Base-by-base conservation (phyloP, 2,113 vertebrate genomes). In the Hydrolagus affinis region DNA sequence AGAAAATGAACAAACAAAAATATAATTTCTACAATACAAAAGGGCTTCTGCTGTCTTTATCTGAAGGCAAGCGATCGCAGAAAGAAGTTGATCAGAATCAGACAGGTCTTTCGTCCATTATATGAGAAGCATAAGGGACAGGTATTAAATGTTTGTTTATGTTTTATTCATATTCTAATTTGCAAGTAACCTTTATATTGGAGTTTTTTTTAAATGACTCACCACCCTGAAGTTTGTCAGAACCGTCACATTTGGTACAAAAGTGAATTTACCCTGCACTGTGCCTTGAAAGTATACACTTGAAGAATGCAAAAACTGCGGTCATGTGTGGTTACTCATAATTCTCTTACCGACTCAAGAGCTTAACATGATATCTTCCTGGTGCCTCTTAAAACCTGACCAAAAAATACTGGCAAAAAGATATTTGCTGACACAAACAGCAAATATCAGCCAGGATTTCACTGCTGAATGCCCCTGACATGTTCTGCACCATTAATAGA, bases 131-230 rank as follows among this genome's bases (percentile, higher is more conserved):
- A 66, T 60, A 83, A 15, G 62, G 78, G 78, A 83, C 78, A 83
- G 32, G 28, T 8, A 30, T 14, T 83, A 10, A 25, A 11, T 83
- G 78, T 83, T 83, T 83, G 62, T 66, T 66, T 66, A 83, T 83
- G 60, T 83, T 68, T 83, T 66, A 83, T 83, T 83, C 62, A 83
- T 83, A 83, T 32, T 32, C 62, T 83, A 19, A 83, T 83, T 83
- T 83, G 78, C 78, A 83, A 83, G 62, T 83, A 83, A 68, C 78
- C 78, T 83, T 83, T 83, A 83, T 66, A 83, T 83, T 62, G 66
- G 62, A 66, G 23, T 83, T 68, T 62, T 28, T 68, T 62, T 28
- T 66, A 64, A 83, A 66, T 83, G 78, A 83, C 60, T 83, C 78
- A 66, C 62, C 66, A 62, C 60, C 60, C 78, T 66, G 3, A 32